Evolutionary conservation across 2,113 vertebrate species (phyloP).

Genomic region (Phylloscopus trochiloides): DNA sequence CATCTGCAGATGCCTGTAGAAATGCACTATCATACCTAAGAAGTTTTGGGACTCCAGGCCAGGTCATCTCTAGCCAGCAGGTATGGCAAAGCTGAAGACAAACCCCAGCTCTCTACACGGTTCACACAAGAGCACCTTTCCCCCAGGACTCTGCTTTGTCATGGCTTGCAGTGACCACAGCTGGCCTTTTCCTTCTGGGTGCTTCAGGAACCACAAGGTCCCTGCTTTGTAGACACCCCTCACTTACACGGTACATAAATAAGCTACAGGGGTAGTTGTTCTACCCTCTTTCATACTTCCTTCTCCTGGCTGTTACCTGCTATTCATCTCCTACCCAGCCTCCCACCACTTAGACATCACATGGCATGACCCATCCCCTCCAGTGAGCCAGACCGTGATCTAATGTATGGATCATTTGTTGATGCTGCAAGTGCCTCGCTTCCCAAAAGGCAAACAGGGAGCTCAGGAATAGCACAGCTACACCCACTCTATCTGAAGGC

Average conservation of each 20-base stretch:
- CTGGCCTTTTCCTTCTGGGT: background rate
- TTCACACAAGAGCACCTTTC: background rate
- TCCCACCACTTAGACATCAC: background rate
- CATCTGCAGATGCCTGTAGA: background rate
- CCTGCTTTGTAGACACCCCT: background rate
- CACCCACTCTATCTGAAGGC: background rate
- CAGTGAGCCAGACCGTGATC: background rate
- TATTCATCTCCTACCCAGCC: background rate
- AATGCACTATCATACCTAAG: background rate
- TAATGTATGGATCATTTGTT: background rate
- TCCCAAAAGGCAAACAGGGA: background rate
- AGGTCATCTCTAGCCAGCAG: background rate
- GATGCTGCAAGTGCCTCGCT: background rate
- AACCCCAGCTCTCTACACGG: background rate
- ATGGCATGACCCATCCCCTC: background rate
- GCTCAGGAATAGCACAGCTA: background rate
- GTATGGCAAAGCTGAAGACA: background rate
- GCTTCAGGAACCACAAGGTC: background rate
- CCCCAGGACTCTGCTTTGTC: background rate
- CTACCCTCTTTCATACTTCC: background rate
- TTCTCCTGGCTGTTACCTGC: background rate
- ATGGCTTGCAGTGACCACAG: background rate
- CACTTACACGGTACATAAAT: fast-evolving
- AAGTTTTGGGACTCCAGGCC: background rate
- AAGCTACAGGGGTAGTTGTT: background rate